Conservation (phyloP, 2,888 invertebrate species). For the Rhingia campestris region DNA sequence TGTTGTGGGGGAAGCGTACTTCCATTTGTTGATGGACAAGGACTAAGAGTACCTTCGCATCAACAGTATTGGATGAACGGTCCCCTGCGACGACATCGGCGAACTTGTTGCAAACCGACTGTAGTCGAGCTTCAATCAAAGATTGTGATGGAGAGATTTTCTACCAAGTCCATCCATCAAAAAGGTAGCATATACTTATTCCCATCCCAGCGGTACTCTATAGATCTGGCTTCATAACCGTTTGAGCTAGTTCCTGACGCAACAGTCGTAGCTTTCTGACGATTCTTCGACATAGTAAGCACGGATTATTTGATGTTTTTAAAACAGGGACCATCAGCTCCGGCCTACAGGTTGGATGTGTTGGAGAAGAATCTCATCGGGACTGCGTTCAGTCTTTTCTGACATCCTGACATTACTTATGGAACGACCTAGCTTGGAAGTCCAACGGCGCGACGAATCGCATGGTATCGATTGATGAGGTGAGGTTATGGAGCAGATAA, state of each 20-base stretch:
- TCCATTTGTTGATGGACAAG: conserved; percentile 90
- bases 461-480: too few species aligned
- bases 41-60: conserved; percentile 90
- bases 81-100: conserved; percentile 91
- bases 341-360: conserved; percentile 90
- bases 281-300: conserved; percentile 88
- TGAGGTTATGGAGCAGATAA: too few species aligned
- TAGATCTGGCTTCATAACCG: conserved; percentile 89
- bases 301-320: conserved; percentile 93
- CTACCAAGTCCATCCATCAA: conserved; percentile 91
- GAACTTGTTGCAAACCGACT: conserved; percentile 93
- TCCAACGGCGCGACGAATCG: too few species aligned
- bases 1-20: conserved; percentile 92
- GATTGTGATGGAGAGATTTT: conserved; percentile 93
- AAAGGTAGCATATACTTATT: conserved; percentile 90
- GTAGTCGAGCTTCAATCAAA: conserved; percentile 88
- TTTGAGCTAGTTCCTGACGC: conserved; percentile 93
- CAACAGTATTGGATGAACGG: conserved; percentile 88
- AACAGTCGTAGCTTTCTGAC: conserved; percentile 91
- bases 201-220: conserved; percentile 93
- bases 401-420: conserved; percentile 89
- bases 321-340: conserved; percentile 91
- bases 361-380: conserved; percentile 88
- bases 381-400: conserved; percentile 88
- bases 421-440: conserved; percentile 89